These are phyloP conservation scores for Tholera decimalis DNA, from an alignment of 2,888 invertebrate genomes.

Conservation along the genomic window DNA sequence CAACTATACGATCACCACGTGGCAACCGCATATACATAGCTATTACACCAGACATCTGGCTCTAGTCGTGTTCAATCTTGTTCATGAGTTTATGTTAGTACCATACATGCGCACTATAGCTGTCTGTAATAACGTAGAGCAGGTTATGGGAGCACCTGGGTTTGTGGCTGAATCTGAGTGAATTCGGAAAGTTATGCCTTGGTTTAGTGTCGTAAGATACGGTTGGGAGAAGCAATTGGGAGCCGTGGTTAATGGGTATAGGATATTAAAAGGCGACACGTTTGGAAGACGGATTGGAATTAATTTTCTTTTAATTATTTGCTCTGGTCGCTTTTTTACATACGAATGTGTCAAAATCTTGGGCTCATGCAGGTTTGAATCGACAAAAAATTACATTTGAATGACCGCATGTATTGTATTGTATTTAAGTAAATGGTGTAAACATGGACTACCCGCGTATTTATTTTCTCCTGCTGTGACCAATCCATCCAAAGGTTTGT, in stretches of 20 bases:
- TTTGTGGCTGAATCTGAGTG: constrained; percentile 29
- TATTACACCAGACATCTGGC: constrained; percentile 58
- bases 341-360: background rate
- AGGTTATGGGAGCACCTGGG: constrained; percentile 47
- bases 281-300: background rate
- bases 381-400: too few species aligned
- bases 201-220: background rate
- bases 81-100: constrained; percentile 54
- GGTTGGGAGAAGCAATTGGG: background rate
- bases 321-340: background rate
- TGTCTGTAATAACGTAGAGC: constrained; percentile 34
- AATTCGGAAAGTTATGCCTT: constrained; percentile 24
- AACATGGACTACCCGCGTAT: too few species aligned
- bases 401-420: too few species aligned
- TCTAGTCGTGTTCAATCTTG: constrained; percentile 61
- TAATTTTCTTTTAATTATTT: background rate
- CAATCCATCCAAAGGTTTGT: too few species aligned
- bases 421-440: too few species aligned
- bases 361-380: too few species aligned
- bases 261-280: background rate
- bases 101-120: constrained; percentile 10
- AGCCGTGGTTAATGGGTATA: background rate
- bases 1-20: constrained; percentile 19
- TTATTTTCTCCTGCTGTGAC: too few species aligned
- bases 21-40: constrained; percentile 2